A percentile compares a stretch with the other conserved stretches of the same genome.
These are phyloP conservation scores for Isichthys henryi DNA, from an alignment of 2,113 vertebrate species.

Conservation along the genomic window DNA sequence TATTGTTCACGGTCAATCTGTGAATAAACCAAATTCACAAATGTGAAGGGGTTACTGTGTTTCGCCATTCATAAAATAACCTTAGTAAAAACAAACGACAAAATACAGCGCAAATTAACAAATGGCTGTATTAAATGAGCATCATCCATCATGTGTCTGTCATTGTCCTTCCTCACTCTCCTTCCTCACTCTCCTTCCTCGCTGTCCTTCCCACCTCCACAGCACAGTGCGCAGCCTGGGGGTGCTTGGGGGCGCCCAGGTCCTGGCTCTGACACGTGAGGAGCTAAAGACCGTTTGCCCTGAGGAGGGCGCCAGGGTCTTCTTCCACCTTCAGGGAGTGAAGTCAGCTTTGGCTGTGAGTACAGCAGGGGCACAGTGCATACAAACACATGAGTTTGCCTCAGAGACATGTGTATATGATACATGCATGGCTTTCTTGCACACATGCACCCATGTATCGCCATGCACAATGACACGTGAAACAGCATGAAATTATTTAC, in stretches of 20 bases:
- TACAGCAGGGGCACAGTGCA: neutral
- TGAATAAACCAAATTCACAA: neutral
- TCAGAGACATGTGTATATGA: neutral
- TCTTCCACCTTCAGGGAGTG: constrained; percentile 66
- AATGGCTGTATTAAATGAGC: neutral
- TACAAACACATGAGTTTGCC: neutral
- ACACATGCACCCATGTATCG: neutral
- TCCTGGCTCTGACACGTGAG: constrained; percentile 64
- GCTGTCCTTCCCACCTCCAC: neutral
- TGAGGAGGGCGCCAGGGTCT: constrained; percentile 68
- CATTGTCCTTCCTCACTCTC: neutral
- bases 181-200: neutral
- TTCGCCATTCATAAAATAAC: neutral
- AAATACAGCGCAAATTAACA: neutral
- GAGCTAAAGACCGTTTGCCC: constrained; percentile 70
- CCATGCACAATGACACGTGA: neutral
- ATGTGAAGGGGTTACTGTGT: neutral
- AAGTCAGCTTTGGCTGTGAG: constrained; percentile 63
- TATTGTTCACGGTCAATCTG: neutral
- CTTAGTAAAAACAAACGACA: neutral
- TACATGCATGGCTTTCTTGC: neutral
- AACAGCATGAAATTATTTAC: neutral
- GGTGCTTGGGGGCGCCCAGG: constrained; percentile 62
- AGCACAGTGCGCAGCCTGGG: constrained; percentile 73
- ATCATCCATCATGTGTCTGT: neutral